phyloP scores from a whole-genome alignment of 1,140 invertebrate species.

The Latrodectus geometricus region DNA sequence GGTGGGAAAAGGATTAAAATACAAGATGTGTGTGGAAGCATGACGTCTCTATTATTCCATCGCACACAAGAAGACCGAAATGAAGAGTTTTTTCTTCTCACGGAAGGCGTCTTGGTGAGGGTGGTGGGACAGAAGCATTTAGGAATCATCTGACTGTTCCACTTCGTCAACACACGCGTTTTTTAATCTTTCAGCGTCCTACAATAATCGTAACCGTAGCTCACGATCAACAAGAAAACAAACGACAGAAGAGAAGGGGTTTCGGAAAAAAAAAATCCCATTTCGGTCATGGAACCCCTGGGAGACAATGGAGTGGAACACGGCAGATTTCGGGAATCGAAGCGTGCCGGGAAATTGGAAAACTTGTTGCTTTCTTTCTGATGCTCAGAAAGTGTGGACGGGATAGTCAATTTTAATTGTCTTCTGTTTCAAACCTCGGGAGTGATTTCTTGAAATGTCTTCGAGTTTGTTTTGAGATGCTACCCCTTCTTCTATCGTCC shows the following conservation, averaged over 20 bases:
- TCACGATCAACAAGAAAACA: slow-evolving; percentile 20
- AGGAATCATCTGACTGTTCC: slow-evolving; percentile 14
- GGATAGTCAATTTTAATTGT: slow-evolving; percentile 8
- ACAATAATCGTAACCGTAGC: slow-evolving; percentile 56
- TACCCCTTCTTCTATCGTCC: background rate
- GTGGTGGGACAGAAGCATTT: background rate
- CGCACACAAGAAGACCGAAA: too few relatives aligned
- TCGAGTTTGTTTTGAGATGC: too few relatives aligned
- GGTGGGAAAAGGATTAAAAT: background rate
- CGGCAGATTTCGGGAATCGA: slow-evolving; percentile 27
- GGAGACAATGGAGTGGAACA: slow-evolving; percentile 56
- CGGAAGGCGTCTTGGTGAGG: slow-evolving; percentile 3
- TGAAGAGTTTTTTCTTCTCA: background rate
- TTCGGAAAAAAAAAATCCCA: slow-evolving; percentile 10
- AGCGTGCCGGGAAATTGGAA: slow-evolving; percentile 56
- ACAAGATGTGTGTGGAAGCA: background rate
- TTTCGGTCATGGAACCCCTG: slow-evolving; percentile 47
- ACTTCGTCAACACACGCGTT: background rate
- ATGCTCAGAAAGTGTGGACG: slow-evolving; percentile 25
- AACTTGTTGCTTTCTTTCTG: slow-evolving; percentile 43
- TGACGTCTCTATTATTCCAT: background rate
- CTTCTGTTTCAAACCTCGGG: background rate
- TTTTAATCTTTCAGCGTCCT: slow-evolving; percentile 30
- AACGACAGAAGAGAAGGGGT: slow-evolving; percentile 16
- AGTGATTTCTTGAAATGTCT: background rate